These are phyloP conservation scores for Erpetoichthys calabaricus DNA, from an alignment of 2,797 vertebrate genomes.

Conservation along the genomic window DNA sequence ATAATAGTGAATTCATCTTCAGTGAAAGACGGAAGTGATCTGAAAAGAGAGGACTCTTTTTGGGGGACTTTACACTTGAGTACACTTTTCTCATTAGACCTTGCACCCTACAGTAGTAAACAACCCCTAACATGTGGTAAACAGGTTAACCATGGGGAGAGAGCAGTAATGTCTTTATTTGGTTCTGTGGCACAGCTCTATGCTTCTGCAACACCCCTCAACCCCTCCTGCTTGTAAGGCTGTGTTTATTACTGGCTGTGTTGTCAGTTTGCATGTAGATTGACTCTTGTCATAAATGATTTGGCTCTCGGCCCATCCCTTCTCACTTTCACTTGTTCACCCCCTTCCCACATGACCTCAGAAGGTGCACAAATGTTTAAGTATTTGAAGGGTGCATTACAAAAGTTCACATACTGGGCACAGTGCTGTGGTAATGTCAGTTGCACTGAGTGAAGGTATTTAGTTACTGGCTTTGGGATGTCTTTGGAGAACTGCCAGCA, in stretches of 20 bases:
- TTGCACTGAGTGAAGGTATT: conserved; percentile 26
- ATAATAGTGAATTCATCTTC: too few relatives aligned
- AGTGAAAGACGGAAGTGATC: too few relatives aligned
- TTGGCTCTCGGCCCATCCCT: conserved; percentile 14
- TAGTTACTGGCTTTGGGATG: conserved; percentile 24
- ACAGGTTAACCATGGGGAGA: conserved; percentile 4
- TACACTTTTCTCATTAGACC: too few relatives aligned
- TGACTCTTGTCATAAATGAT: conserved; percentile 31
- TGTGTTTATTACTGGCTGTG: conserved; percentile 11
- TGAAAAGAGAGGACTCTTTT: too few relatives aligned
- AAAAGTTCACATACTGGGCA: conserved; percentile 42
- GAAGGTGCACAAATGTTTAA: conserved; percentile 20
- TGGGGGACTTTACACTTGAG: too few relatives aligned
- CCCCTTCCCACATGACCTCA: conserved; percentile 12
- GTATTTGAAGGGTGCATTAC: conserved; percentile 15
- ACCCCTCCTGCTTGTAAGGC: conserved; percentile 5
- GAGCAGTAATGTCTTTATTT: conserved; percentile 20
- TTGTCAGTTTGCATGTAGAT: conserved; percentile 6
- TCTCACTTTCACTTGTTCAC: conserved; percentile 11
- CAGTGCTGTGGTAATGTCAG: conserved; percentile 16
- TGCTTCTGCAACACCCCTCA: neutral
- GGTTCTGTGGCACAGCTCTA: conserved; percentile 6
- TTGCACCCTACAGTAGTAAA: conserved; percentile 24
- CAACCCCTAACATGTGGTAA: conserved; percentile 16
- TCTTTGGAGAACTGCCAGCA: neutral